These are phyloP conservation scores for Drepana falcataria DNA, from an alignment of 2,888 invertebrate genomes.

Conservation along the genomic window DNA sequence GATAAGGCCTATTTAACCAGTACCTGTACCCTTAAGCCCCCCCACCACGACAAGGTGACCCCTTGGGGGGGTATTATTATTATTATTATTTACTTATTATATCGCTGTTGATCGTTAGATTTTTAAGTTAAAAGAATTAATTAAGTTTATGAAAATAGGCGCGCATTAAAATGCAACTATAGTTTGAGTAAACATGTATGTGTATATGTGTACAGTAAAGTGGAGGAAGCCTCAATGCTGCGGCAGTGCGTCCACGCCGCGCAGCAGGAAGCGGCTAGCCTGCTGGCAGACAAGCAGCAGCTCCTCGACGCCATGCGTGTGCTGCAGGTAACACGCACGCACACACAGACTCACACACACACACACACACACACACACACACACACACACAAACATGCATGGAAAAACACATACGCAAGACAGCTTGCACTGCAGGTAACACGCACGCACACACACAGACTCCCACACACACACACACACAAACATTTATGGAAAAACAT, in stretches of 20 bases:
- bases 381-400: too few species aligned
- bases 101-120: too few species aligned
- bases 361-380: background rate
- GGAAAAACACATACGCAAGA: too few species aligned
- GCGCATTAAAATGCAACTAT: too few species aligned
- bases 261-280: constrained; percentile 84
- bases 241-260: constrained; percentile 79
- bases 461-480: too few species aligned
- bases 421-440: too few species aligned
- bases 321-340: constrained; percentile 74
- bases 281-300: constrained; percentile 86
- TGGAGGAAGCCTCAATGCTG: constrained; percentile 62
- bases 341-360: too few species aligned
- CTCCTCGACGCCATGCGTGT: constrained; percentile 84
- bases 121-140: too few species aligned
- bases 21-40: background rate
- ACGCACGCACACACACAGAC: too few species aligned
- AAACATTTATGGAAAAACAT: too few species aligned
- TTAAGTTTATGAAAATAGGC: too few species aligned
- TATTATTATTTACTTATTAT: background rate
- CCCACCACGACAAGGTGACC: background rate
- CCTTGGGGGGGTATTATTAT: background rate
- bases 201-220: constrained; percentile 54
- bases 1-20: background rate
- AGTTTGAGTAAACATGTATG: too few species aligned